phyloP scores from a whole-genome alignment of 2,113 vertebrate species.

The Henicopernis longicauda region DNA sequence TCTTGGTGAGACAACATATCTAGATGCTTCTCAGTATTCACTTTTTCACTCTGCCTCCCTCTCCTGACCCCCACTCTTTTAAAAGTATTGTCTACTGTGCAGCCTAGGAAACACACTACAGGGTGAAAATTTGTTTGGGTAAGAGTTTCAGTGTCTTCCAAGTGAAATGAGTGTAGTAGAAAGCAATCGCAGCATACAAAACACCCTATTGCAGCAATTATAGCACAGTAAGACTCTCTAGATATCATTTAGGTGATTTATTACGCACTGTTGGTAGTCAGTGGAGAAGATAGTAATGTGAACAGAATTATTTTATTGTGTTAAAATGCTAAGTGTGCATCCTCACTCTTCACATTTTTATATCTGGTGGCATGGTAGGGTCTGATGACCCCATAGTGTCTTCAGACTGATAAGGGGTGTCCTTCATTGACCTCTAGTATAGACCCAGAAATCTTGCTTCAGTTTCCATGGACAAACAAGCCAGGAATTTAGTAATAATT shows the following conservation, averaged over 20 bases:
- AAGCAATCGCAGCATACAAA: not conserved
- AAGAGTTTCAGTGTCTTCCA: not conserved
- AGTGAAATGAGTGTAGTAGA: not conserved
- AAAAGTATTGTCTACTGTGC: not conserved
- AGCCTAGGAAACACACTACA: not conserved
- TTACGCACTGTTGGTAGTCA: not conserved
- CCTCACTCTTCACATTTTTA: not conserved
- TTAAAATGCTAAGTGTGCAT: not conserved
- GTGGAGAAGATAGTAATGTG: not conserved
- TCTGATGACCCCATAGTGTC: not conserved
- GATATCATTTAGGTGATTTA: not conserved
- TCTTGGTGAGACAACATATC: not conserved
- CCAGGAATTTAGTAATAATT: not conserved
- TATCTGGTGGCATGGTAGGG: not conserved
- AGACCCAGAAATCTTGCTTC: not conserved
- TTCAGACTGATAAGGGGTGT: not conserved
- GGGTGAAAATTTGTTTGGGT: not conserved
- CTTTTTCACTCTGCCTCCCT: not conserved
- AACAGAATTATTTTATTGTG: not conserved
- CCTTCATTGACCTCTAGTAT: not conserved
- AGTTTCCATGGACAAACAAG: not conserved
- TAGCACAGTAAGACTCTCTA: not conserved
- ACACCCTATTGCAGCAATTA: not conserved
- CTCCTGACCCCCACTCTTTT: not conserved
- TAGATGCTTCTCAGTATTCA: not conserved